phyloP scores from a whole-genome alignment of 2,797 vertebrate genomes.

The Lithobates pipiens region DNA sequence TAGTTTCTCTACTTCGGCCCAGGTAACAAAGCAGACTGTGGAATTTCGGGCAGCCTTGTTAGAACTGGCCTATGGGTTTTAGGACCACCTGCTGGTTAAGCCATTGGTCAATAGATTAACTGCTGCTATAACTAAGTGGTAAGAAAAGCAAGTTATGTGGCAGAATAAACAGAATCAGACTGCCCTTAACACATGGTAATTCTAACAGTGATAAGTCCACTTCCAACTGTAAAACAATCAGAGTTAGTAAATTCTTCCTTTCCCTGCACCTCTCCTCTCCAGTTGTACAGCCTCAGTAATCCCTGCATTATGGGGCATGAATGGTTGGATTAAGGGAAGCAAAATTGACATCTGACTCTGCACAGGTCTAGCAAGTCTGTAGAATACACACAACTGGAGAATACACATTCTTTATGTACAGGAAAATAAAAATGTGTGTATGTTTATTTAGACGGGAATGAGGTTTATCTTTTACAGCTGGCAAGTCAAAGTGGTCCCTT shows the following conservation, averaged over 20 bases:
- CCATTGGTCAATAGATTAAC: slow-evolving; percentile 84
- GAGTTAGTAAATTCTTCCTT: slow-evolving; percentile 23
- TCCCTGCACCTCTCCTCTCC: slow-evolving; percentile 40
- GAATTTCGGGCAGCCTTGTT: slow-evolving; percentile 75
- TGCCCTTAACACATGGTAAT: slow-evolving; percentile 81
- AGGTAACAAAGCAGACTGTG: slow-evolving; percentile 82
- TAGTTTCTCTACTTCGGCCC: slow-evolving; percentile 76
- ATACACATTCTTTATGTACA: slow-evolving; percentile 9
- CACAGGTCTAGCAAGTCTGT: slow-evolving; percentile 19
- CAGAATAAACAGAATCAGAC: slow-evolving; percentile 84
- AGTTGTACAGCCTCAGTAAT: slow-evolving; percentile 43
- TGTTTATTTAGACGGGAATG: not conserved
- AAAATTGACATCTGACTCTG: slow-evolving; percentile 52
- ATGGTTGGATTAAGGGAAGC: slow-evolving; percentile 42
- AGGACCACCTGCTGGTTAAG: slow-evolving; percentile 83
- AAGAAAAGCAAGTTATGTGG: slow-evolving; percentile 82
- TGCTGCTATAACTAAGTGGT: slow-evolving; percentile 78
- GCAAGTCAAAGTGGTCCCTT: not conserved
- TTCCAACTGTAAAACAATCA: slow-evolving; percentile 71
- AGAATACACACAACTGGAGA: slow-evolving; percentile 8
- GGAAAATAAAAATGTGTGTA: not conserved
- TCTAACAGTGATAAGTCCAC: slow-evolving; percentile 80
- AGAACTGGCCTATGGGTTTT: slow-evolving; percentile 75
- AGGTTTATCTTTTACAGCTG: not conserved
- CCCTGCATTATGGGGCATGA: slow-evolving; percentile 23